phyloP scores from a whole-genome alignment of 2,888 invertebrate genomes.

The Heteromyza rotundicornis region DNA sequence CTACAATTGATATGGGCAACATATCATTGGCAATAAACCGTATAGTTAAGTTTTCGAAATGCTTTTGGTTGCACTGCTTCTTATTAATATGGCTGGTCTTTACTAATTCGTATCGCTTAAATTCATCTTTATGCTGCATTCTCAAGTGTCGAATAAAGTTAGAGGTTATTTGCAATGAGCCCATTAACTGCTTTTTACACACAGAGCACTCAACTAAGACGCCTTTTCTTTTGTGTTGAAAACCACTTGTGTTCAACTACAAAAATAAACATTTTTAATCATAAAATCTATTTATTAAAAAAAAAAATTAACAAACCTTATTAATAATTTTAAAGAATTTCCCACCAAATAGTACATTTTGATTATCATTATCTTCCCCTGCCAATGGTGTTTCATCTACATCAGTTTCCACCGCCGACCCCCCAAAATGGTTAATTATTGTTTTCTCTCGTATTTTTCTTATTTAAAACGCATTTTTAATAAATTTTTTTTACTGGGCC shows the following conservation, averaged over 20 bases:
- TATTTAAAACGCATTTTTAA: too few species aligned
- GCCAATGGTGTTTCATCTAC: too few species aligned
- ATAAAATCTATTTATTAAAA: neutral
- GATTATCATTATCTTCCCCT: too few species aligned
- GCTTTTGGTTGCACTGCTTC: neutral
- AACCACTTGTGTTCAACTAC: neutral
- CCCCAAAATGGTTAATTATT: too few species aligned
- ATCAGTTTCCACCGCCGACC: too few species aligned
- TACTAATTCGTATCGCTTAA: neutral
- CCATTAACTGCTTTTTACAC: neutral
- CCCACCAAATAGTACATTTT: neutral
- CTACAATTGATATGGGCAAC: neutral
- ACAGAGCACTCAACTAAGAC: neutral
- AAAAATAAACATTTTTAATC: neutral
- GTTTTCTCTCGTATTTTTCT: too few species aligned
- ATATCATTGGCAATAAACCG: neutral
- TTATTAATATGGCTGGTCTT: neutral
- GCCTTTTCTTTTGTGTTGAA: neutral
- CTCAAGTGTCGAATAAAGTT: neutral
- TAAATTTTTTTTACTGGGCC: too few species aligned
- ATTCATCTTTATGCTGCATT: neutral
- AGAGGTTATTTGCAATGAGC: neutral
- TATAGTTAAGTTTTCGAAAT: neutral
- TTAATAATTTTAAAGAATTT: neutral
- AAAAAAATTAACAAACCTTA: neutral